Evolutionary conservation across 2,888 invertebrate species (phyloP), one percentile per base, ranked within the genome.

Genomic region (Pseudococcus jackbeardsleyi): DNA sequence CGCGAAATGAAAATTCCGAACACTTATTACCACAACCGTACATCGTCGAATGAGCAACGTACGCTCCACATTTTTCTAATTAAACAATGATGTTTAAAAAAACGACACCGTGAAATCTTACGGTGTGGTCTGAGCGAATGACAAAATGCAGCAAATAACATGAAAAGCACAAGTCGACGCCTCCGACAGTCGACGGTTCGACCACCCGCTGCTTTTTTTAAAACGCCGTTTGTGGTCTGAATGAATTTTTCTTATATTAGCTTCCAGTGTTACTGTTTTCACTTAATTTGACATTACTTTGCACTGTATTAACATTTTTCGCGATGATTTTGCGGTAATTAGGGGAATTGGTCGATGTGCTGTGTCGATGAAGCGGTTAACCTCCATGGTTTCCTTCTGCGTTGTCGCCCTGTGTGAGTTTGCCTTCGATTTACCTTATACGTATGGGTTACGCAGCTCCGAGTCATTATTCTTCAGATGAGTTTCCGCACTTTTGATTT

Each of bases 201-300:
- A 88, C 88, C 88, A 88, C 88, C 88, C 88, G 88, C 88, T 88
- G 88, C 39, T 59, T 79, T 82, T 72, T 86, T 86, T 68, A 64
- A 64, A 86, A 86, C 86, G 64, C 86, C 64, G 68, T 86, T 86
- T 86, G 86, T 46, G 86, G 86, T 86, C 77, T 82, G 79, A 33
- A 72, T 82, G 46, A 82, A 82, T 46, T 82, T 82, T 82, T 82
- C 19, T 46, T 82, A 82, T 82, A 42, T 77, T 77, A 82, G 46
- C 79, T 82, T 82, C 79, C 79, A 82, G 79, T 82, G 79, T 19
- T 82, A 82, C 79, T 82, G 46, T 82, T 82, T 82, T 82, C 79
- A 82, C 79, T 46, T 42, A 82, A 46, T 77, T 77, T 22, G 39
- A 82, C 46, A 46, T 82, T 82, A 85, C 22, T 59, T 54, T 17